Evolutionary conservation across 2,797 vertebrate genomes (phyloP), one percentile per base, ranked within the genome.

Genomic region (Danio choprae): DNA sequence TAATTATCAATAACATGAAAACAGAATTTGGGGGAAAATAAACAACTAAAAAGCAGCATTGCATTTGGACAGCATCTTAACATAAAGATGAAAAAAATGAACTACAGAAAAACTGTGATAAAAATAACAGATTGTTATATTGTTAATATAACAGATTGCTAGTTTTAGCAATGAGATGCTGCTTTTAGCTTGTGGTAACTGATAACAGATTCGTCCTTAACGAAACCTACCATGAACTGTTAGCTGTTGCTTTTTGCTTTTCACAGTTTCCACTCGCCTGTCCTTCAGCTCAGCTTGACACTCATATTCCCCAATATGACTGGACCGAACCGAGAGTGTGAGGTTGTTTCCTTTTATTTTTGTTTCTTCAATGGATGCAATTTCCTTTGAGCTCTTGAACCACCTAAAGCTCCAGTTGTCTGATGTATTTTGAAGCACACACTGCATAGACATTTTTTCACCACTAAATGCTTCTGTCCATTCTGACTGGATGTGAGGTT

Each of bases 371-470:
- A 2, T 13, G 1, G 40, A 4, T 9, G 5, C 0, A 0, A 88
- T 8, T 15, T 4, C 0, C 1, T 20, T 0, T 3, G 5, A 12
- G 48, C 81, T 0, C 76, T 1, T 87, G 75, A 64, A 68, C 90
- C 90, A 93, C 51, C 0, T 74, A 83, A 90, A 80, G 16, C 0
- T 83, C 90, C 89, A 91, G 51, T 81, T 44, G 38, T 63, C 50
- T 0, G 79, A 70, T 75, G 67, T 74, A 36, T 0, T 38, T 11
- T 1, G 4, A 79, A 89, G 4, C 0, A 0, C 2, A 80, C 91
- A 93, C 0, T 0, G 41, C 29, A 92, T 58, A 58, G 22, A 4
- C n/a, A 89, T 88, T 71, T 71, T 87, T 67, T 93, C 91, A 69
- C 72, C 51, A 8, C 70, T 59, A 80, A 90, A 93, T 6, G 89